A percentile compares a stretch with the other conserved stretches of the same genome.
phyloP scores from a whole-genome alignment of 2,888 invertebrate species.

The Zaprionus bogoriensis region DNA sequence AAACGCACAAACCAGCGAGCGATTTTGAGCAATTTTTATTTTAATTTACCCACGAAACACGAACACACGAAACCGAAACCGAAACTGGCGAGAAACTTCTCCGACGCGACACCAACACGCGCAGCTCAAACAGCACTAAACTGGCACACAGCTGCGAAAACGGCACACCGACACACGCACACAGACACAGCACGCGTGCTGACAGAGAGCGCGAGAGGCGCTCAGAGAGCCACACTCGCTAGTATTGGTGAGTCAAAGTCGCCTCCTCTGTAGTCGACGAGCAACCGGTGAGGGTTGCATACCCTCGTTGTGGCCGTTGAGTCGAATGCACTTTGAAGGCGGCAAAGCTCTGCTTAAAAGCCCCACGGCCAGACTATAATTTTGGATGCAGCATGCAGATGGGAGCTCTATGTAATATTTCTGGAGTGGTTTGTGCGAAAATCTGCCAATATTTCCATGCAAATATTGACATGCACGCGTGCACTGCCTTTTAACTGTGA shows the following conservation, averaged over 20 bases:
- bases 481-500: neutral
- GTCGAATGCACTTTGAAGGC: neutral
- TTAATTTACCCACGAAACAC: conserved; percentile 24
- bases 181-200: conserved; percentile 5
- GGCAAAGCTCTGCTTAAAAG: neutral
- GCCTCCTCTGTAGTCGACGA: conserved; percentile 6
- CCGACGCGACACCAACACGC: conserved; percentile 45
- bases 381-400: too few species aligned
- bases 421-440: too few species aligned
- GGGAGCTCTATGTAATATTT: too few species aligned
- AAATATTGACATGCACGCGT: too few species aligned
- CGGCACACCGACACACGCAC: conserved; percentile 22
- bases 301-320: conserved; percentile 4
- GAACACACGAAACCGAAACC: conserved; percentile 2
- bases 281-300: conserved; percentile 51
- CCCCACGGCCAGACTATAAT: too few species aligned
- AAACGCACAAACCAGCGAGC: conserved; percentile 15
- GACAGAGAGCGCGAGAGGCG: conserved; percentile 24
- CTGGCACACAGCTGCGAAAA: conserved; percentile 40
- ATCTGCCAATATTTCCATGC: too few species aligned
- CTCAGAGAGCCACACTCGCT: conserved; percentile 26
- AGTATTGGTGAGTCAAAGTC: conserved; percentile 10
- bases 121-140: conserved; percentile 40
- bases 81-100: conserved; percentile 47
- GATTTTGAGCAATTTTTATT: conserved; percentile 25